These are phyloP conservation scores for Glaucomys volans DNA, from an alignment of 2,113 vertebrate genomes.

Conservation along the genomic window DNA sequence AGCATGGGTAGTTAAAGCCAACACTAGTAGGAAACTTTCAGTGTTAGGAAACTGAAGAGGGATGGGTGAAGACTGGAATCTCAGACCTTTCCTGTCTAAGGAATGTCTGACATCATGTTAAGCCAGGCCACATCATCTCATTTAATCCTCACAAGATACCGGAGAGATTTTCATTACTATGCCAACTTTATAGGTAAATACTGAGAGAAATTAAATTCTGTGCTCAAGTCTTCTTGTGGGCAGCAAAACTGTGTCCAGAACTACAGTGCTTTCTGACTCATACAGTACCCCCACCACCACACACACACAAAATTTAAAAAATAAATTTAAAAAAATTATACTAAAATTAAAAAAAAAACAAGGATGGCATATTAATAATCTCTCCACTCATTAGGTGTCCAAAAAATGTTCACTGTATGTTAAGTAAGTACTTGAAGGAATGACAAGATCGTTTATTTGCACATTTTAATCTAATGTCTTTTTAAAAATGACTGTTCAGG, in stretches of 20 bases:
- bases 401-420: background rate
- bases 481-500: background rate
- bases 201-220: background rate
- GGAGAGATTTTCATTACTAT: background rate
- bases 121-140: background rate
- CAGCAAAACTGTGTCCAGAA: background rate
- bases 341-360: no score
- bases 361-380: no score
- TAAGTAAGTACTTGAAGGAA: background rate
- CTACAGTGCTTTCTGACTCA: no score
- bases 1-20: background rate
- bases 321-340: no score
- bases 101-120: background rate
- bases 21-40: background rate
- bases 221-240: background rate
- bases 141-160: background rate
- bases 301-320: no score
- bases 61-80: background rate
- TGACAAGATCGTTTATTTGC: background rate
- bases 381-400: accelerated
- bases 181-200: background rate
- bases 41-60: background rate
- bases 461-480: background rate
- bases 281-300: no score
- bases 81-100: background rate